Evolutionary conservation across 2,113 vertebrate species (phyloP).

Genomic region (Notiomystis cincta): DNA sequence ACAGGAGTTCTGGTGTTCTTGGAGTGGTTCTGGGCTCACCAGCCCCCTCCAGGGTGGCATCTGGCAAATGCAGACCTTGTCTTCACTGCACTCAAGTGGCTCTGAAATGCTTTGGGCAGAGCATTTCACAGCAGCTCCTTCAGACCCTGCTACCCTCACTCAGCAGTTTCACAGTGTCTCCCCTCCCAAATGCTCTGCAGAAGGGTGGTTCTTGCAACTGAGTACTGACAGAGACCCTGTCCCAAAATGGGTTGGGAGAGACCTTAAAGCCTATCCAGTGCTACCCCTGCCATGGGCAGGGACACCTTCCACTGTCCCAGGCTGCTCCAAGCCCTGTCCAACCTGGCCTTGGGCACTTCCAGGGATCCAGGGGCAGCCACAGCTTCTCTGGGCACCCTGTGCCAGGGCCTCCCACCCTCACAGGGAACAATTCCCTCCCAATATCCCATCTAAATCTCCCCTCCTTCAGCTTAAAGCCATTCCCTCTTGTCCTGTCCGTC

Average conservation of each 20-base stretch:
- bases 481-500: accelerated
- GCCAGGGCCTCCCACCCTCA: background rate
- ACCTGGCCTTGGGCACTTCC: accelerated
- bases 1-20: background rate
- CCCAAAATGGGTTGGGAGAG: background rate
- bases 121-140: background rate
- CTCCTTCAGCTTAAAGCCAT: background rate
- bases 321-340: accelerated
- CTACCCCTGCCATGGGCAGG: background rate
- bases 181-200: background rate
- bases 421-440: background rate
- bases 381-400: background rate
- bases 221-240: background rate
- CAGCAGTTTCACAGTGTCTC: background rate
- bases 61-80: background rate
- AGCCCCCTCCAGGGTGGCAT: background rate
- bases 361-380: background rate
- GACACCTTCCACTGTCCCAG: background rate
- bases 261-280: accelerated
- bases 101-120: background rate
- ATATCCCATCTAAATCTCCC: background rate
- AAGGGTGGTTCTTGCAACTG: background rate
- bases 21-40: background rate
- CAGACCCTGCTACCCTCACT: accelerated
- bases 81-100: accelerated